A percentile compares a stretch with the other conserved stretches of the same genome.
phyloP scores from a whole-genome alignment of 2,113 vertebrate genomes.

The Anoplopoma fimbria region DNA sequence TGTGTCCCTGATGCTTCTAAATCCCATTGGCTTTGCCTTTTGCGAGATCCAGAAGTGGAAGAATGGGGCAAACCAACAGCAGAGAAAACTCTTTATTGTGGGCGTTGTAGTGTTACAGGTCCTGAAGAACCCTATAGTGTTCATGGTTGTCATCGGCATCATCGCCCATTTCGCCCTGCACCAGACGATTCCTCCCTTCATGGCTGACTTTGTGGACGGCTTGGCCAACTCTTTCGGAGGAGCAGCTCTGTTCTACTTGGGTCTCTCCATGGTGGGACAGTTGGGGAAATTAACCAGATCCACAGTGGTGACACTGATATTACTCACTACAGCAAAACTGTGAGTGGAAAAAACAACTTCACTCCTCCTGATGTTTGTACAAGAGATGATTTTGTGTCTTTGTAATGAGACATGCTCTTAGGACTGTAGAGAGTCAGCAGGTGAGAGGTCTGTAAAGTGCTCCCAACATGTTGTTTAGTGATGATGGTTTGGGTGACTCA shows the following conservation, averaged over 20 bases:
- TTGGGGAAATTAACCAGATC: conserved; percentile 91
- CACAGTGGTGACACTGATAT: conserved; percentile 91
- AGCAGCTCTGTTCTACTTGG: conserved; percentile 96
- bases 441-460: neutral
- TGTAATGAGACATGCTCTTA: neutral
- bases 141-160: conserved; percentile 96
- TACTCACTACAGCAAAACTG: conserved; percentile 98
- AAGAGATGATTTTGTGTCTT: neutral
- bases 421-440: conserved; percentile 22
- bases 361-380: neutral
- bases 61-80: conserved; percentile 85
- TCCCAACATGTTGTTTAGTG: conserved; percentile 47
- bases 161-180: conserved; percentile 92
- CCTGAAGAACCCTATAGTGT: conserved; percentile 95
- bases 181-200: conserved; percentile 90
- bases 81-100: conserved; percentile 89
- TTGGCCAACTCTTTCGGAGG: conserved; percentile 96
- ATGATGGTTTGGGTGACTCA: conserved; percentile 52
- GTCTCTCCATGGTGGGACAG: conserved; percentile 97
- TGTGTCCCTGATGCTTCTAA: conserved; percentile 95
- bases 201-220: conserved; percentile 94
- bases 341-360: conserved; percentile 82
- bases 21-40: conserved; percentile 95
- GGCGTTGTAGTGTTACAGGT: conserved; percentile 90
- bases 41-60: conserved; percentile 97